Evolutionary conservation across 1,140 invertebrate species (phyloP), one percentile per base, ranked within the genome.

Genomic region (Drosophila nannoptera): DNA sequence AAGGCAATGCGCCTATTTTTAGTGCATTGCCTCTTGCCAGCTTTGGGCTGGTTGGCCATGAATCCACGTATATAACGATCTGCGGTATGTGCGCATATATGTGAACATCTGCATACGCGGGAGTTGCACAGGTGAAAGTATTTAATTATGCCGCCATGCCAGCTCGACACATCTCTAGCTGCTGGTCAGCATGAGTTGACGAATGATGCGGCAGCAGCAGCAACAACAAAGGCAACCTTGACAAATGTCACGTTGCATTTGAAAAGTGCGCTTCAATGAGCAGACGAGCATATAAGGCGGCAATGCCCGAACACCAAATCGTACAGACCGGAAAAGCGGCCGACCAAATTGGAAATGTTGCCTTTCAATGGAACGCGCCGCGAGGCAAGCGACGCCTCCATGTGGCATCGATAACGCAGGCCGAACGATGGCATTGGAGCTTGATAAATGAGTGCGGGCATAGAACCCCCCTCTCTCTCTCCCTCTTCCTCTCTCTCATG

Each of bases 1-100:
- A 83, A 76, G 76, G 80, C 78, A 78, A 80, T 76, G 80, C 52
- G 69, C 77, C 73, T 77, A 84, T 83, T 83, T 83, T 73, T 68
- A 86, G 80, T 84, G 69, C 76, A 84, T 83, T 86, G 81, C 62
- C 81, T 7, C 40, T 64, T 69, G 69, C 35, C 74, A 65, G 50
- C 70, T 75, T 74, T 52, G 54, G 71, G 52, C 48, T 32, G 56
- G 16, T 71, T 83, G 80, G 73, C 80, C 80, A 83, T 83, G 76
- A 83, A 84, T 67, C 59, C 22, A 56, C 35, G 32, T 45, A 58
- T 46, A 58, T 58, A 46, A 14, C 5, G 14, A 77, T 73, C 58
- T 69, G 60, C 64, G 46, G 54, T 48, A 38, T 42, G 40, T 68
- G 68, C 40, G 52, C 16, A 45, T 22, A 46, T 22, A 42, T 33